phyloP scores from a whole-genome alignment of 2,888 invertebrate species.

The Nephrotoma flavescens region DNA sequence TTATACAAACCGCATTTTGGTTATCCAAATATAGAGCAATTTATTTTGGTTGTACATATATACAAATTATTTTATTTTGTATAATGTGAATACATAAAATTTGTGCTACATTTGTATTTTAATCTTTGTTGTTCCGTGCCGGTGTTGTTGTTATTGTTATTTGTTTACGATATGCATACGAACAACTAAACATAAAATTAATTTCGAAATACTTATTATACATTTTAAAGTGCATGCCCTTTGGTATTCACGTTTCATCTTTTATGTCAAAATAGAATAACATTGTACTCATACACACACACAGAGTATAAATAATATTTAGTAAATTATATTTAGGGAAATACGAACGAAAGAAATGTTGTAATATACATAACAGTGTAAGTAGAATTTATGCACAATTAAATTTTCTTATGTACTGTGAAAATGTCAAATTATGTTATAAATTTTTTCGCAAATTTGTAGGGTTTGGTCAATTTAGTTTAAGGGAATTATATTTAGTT shows the following conservation, averaged over 20 bases:
- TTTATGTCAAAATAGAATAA: not conserved
- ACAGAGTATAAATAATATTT: not conserved
- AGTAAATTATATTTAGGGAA: not conserved
- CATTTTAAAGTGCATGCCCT: not conserved
- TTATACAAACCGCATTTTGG: not conserved
- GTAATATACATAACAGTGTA: not conserved
- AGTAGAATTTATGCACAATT: not conserved
- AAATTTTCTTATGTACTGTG: not conserved
- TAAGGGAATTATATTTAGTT: not conserved
- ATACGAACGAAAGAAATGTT: not conserved
- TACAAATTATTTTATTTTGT: not conserved
- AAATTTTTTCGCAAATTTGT: not conserved
- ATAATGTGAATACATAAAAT: not conserved
- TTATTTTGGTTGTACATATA: not conserved
- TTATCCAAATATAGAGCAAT: not conserved
- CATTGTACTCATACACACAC: not conserved
- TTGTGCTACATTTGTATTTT: not conserved
- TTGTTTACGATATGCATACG: not conserved
- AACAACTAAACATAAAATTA: not conserved
- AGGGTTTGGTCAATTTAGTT: not conserved
- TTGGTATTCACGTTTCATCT: not conserved
- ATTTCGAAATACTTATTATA: not conserved
- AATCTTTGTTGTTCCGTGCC: not conserved
- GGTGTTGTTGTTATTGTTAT: not conserved
- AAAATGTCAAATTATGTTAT: not conserved